Evolutionary conservation across 2,888 invertebrate species (phyloP).

Genomic region (Dicranocentrus wangi): DNA sequence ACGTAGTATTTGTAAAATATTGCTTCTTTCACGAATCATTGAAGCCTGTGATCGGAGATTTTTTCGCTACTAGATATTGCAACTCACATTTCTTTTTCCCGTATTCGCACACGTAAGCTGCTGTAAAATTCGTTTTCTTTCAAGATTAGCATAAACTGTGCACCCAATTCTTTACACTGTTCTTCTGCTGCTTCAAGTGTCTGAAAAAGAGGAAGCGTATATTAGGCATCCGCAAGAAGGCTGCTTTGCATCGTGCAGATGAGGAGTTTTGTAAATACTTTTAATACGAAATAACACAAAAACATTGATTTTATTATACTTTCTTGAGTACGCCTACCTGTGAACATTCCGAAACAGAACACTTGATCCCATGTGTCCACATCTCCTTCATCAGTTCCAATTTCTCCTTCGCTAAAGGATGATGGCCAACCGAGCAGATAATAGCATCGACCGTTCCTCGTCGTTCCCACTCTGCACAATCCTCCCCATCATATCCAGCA

Average conservation of each 20-base stretch:
- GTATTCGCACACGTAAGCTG: slow-evolving; percentile 78
- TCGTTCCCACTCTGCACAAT: slow-evolving; percentile 76
- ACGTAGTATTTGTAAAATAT: slow-evolving; percentile 7
- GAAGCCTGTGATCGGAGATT: no score
- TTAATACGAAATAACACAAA: no score
- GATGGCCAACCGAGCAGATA: slow-evolving; percentile 80
- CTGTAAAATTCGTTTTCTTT: slow-evolving; percentile 79
- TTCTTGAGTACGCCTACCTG: slow-evolving; percentile 73
- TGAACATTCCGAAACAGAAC: slow-evolving; percentile 79
- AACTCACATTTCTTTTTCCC: slow-evolving; percentile 79
- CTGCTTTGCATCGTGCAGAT: no score
- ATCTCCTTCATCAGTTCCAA: slow-evolving; percentile 79
- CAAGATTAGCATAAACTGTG: slow-evolving; percentile 80
- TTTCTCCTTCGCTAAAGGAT: slow-evolving; percentile 77
- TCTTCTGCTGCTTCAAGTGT: slow-evolving; percentile 82
- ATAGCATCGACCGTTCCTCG: slow-evolving; percentile 79
- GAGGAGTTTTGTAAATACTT: not conserved
- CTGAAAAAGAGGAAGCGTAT: no score
- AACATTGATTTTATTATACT: slow-evolving; percentile 7
- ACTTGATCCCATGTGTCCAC: slow-evolving; percentile 83
- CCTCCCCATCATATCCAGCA: slow-evolving; percentile 68
- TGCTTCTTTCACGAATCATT: not conserved
- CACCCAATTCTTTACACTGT: slow-evolving; percentile 79
- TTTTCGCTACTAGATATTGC: no score
- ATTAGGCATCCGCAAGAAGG: no score